Percentiles rank a stretch among this genome's conserved stretches.
These are phyloP conservation scores for Drosophila obscura DNA, from an alignment of 1,140 invertebrate species.

Conservation along the genomic window DNA sequence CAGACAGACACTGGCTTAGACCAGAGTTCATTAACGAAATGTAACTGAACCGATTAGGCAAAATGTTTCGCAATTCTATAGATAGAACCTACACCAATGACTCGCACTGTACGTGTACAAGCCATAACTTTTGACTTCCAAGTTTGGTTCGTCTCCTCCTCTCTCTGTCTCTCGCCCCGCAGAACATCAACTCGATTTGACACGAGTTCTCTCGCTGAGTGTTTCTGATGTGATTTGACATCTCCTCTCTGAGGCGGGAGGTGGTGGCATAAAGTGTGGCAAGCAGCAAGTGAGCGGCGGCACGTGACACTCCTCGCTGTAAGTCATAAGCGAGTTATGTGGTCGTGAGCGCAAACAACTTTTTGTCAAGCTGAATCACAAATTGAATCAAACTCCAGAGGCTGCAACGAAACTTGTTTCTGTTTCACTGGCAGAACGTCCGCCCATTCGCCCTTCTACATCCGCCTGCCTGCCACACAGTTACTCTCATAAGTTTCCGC, in stretches of 20 bases:
- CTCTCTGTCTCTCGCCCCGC: too few species aligned
- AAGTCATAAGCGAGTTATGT: conserved; percentile 71
- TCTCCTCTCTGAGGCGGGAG: neutral
- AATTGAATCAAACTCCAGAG: conserved; percentile 76
- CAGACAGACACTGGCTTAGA: too few species aligned
- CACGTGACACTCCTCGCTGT: conserved; percentile 59
- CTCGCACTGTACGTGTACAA: too few species aligned
- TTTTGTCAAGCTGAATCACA: conserved; percentile 54
- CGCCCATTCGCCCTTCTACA: too few species aligned
- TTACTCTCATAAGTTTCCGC: conserved; percentile 55
- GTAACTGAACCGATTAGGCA: too few species aligned
- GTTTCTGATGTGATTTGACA: conserved; percentile 75
- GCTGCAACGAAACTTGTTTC: conserved; percentile 68
- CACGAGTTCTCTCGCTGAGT: conserved; percentile 39
- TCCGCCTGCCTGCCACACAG: conserved; percentile 9
- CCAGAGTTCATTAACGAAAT: too few species aligned
- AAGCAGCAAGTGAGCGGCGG: conserved; percentile 34
- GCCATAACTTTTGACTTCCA: too few species aligned
- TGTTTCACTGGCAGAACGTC: too few species aligned
- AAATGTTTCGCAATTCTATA: too few species aligned
- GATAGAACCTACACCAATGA: too few species aligned
- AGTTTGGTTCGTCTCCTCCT: too few species aligned
- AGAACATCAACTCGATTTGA: conserved; percentile 5
- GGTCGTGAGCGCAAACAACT: conserved; percentile 59
- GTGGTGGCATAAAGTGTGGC: neutral